Percentiles rank a stretch among this genome's conserved stretches.
These are phyloP conservation scores for Phalangium opilio DNA, from an alignment of 2,888 invertebrate genomes.

Conservation along the genomic window DNA sequence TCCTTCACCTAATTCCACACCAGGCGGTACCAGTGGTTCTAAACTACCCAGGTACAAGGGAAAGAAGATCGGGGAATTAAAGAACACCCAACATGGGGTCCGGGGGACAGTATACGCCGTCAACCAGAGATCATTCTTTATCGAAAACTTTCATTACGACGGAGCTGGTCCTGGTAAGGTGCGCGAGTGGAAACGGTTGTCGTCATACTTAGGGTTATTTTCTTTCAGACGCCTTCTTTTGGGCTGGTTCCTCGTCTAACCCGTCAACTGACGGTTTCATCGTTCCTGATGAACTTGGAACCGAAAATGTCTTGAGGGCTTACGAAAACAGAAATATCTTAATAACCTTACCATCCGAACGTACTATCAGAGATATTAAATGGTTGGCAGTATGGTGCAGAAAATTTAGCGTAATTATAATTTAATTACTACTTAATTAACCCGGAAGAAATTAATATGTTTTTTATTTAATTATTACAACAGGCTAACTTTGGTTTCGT, in stretches of 20 bases:
- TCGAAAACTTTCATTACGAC: conserved; percentile 77
- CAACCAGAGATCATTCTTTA: conserved; percentile 67
- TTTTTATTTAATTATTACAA: neutral
- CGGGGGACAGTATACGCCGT: conserved; percentile 53
- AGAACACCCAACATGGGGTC: conserved; percentile 15
- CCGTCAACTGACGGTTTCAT: conserved; percentile 53
- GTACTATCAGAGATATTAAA: conserved; percentile 13
- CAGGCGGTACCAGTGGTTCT: neutral
- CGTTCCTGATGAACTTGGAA: conserved; percentile 68
- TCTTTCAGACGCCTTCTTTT: conserved; percentile 67
- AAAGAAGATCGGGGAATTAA: conserved; percentile 11
- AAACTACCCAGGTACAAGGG: conserved; percentile 12
- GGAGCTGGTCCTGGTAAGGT: conserved; percentile 69
- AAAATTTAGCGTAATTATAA: conserved; percentile 13
- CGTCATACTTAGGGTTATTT: neutral
- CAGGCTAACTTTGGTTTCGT: conserved; percentile 23
- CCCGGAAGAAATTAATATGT: neutral
- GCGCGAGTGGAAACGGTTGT: neutral
- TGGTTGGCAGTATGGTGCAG: conserved; percentile 21
- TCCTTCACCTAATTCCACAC: conserved; percentile 27
- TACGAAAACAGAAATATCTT: conserved; percentile 18
- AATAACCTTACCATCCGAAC: conserved; percentile 16
- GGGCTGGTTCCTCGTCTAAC: conserved; percentile 55
- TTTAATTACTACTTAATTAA: neutral
- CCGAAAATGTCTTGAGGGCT: conserved; percentile 38